Conservation (phyloP, 2,797 vertebrate genomes). For the Lepidocolaptes lacrymiger region DNA sequence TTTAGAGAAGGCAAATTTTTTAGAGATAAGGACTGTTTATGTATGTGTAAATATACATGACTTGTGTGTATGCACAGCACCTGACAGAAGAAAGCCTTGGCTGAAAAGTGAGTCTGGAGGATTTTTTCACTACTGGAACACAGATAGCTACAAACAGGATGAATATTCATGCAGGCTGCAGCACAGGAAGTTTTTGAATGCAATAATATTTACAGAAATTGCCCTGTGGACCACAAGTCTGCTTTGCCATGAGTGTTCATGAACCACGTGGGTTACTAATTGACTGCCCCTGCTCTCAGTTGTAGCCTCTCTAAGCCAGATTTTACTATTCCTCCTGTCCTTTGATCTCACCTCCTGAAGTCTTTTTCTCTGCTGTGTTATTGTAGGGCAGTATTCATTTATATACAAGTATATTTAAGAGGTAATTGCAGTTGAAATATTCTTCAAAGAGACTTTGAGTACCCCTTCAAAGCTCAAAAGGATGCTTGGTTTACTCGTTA, state of each 20-base stretch:
- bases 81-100: background rate
- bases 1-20: background rate
- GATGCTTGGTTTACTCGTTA: background rate
- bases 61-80: background rate
- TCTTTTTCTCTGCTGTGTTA: background rate
- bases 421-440: background rate
- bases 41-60: background rate
- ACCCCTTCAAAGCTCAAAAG: constrained; percentile 22
- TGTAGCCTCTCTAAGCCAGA: background rate
- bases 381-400: background rate
- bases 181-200: background rate
- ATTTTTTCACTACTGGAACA: background rate
- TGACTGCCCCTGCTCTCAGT: background rate
- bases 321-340: background rate
- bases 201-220: background rate
- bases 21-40: background rate
- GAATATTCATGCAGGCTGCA: background rate
- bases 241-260: background rate
- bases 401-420: constrained; percentile 23
- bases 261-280: background rate
- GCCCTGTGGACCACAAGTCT: background rate
- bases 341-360: constrained; percentile 28
- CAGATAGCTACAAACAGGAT: background rate
- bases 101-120: background rate
- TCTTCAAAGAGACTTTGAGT: constrained; percentile 29